These are phyloP conservation scores for Drosophila monieri DNA, from an alignment of 2,888 invertebrate genomes.

Conservation along the genomic window DNA sequence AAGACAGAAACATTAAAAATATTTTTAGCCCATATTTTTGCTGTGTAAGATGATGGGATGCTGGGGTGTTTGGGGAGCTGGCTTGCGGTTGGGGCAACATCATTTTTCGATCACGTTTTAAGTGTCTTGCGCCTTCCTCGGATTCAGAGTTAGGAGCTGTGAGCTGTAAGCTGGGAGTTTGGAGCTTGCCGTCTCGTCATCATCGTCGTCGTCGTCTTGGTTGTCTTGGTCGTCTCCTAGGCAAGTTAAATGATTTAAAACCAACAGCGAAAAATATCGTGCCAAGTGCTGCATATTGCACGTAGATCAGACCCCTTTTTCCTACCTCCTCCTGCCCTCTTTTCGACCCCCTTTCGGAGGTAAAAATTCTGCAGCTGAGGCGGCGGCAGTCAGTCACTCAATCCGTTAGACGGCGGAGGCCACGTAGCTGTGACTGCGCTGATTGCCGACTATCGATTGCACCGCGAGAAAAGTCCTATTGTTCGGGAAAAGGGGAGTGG, in stretches of 20 bases:
- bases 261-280: conserved; percentile 75
- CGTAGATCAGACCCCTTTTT: conserved; percentile 54
- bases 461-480: conserved; percentile 29
- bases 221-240: conserved; percentile 52
- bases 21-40: conserved; percentile 1
- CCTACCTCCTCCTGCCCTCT: conserved; percentile 4
- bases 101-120: conserved; percentile 80
- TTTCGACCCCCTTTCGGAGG: conserved; percentile 7
- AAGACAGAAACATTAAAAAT: neutral
- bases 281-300: conserved; percentile 78
- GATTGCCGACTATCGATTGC: conserved; percentile 45
- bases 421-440: conserved; percentile 55
- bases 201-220: conserved; percentile 13
- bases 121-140: conserved; percentile 73
- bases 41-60: conserved; percentile 33
- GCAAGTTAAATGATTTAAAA: conserved; percentile 78
- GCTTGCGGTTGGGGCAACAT: conserved; percentile 67
- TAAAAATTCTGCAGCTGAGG: conserved; percentile 44
- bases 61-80: conserved; percentile 48
- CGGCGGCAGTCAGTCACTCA: conserved; percentile 71
- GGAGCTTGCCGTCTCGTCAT: conserved; percentile 30
- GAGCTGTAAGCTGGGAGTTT: conserved; percentile 22
- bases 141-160: conserved; percentile 31
- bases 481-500: conserved; percentile 14
- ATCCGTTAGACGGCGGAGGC: conserved; percentile 68